A percentile compares a stretch with the other conserved stretches of the same genome.
These are phyloP conservation scores for Bicyclus anynana DNA, from an alignment of 1,140 invertebrate species.

Conservation along the genomic window DNA sequence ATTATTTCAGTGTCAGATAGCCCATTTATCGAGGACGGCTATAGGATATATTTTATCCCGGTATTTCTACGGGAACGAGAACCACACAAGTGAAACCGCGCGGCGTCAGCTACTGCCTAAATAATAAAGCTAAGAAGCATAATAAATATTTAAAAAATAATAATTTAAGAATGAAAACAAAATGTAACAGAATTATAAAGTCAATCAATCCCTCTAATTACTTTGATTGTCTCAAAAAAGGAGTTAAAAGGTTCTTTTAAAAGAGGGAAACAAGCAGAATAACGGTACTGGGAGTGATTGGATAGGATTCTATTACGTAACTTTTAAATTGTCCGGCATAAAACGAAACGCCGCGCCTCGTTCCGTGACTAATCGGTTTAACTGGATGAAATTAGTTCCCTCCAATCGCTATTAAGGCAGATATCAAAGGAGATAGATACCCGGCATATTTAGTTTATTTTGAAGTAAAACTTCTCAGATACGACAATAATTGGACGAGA, in stretches of 20 bases:
- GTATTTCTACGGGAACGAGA: too few species aligned
- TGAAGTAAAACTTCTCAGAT: too few species aligned
- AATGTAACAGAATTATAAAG: not conserved
- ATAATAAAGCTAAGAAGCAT: too few species aligned
- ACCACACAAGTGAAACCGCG: too few species aligned
- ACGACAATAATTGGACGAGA: too few species aligned
- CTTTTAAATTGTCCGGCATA: constrained; percentile 5
- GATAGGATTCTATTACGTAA: constrained; percentile 3
- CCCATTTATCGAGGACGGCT: too few species aligned
- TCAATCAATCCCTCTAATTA: not conserved
- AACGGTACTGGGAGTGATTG: not conserved
- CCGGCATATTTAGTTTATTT: too few species aligned
- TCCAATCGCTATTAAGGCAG: not conserved
- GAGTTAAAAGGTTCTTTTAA: not conserved
- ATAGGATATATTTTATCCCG: too few species aligned
- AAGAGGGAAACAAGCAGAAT: not conserved
- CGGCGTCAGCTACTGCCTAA: too few species aligned
- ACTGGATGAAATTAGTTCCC: not conserved
- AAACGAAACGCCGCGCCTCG: not conserved
- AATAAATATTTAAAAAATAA: too few species aligned
- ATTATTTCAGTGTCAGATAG: too few species aligned
- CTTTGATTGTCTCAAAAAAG: not conserved
- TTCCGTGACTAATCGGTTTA: not conserved
- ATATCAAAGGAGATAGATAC: not conserved
- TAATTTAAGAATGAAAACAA: too few species aligned